Conservation (phyloP, 2,797 vertebrate species). For the Acomys russatus region DNA sequence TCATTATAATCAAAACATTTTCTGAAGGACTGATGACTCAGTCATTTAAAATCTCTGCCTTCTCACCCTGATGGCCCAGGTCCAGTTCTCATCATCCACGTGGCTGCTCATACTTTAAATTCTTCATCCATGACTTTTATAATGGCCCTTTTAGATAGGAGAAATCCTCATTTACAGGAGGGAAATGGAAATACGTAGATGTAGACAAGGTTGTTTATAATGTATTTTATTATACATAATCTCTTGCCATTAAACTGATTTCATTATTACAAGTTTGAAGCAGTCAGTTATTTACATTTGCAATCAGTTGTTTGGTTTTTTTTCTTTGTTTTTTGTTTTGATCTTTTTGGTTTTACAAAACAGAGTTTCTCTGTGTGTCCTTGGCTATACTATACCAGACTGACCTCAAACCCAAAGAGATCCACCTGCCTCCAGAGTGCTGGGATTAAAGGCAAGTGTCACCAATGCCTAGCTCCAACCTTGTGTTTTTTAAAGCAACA, state of each 20-base stretch:
- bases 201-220: not conserved
- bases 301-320: not conserved
- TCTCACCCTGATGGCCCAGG: not conserved
- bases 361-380: not conserved
- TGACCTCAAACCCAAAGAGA: not conserved
- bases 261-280: slow-evolving; percentile 56
- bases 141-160: not conserved
- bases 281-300: slow-evolving; percentile 24
- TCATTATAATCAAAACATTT: not conserved
- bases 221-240: not conserved
- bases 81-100: not conserved
- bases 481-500: not conserved
- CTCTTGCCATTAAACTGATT: not conserved
- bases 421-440: not conserved
- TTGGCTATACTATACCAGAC: not conserved
- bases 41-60: not conserved
- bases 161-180: slow-evolving; percentile 30
- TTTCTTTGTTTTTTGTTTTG: slow-evolving; percentile 3
- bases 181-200: slow-evolving; percentile 9
- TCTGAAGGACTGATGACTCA: not conserved
- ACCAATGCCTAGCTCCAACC: not conserved
- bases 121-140: slow-evolving; percentile 13
- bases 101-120: slow-evolving; percentile 32
- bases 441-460: no score
- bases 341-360: not conserved